Evolutionary conservation across 1,140 invertebrate genomes (phyloP), one percentile per base, ranked within the genome.

Genomic region (Melitaea cinxia): DNA sequence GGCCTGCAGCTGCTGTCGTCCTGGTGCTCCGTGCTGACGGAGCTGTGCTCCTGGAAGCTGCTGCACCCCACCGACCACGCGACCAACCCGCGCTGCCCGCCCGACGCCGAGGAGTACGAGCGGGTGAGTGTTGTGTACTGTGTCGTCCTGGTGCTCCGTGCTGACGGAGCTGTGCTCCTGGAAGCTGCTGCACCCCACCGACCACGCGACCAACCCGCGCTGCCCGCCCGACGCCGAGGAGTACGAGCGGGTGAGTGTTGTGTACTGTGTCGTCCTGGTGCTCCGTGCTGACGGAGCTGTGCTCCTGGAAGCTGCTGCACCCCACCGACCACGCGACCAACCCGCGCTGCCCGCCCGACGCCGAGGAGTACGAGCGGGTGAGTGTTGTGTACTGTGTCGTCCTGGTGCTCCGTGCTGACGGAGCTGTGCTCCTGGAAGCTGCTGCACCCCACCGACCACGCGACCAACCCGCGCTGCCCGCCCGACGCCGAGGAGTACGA

Each of bases 41-140:
- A 99, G 92, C 91, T 99, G 70, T 99, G 99, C 88, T 98, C 97
- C 2, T 99, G 98, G 98, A 99, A 99, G 91, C 92, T 99, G 28
- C 92, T 99, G 64, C 98, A 99, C 91, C 98, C 98, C 5, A 99
- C 98, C 1, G 98, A 99, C 91, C 97, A 98, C 85, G 97, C 98
- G 88, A 96, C 97, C 88, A 99, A 99, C 86, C 96, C 97, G 69
- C 94, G 97, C 75, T 99, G 99, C 83, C 98, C 98, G 0, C 93
- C 94, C 15, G 98, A 99, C 84, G 98, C 98, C n/a, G 99, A 99
- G 92, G 98, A 99, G 92, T 99, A 99, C 91, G 99, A 99, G 93
- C 93, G 98, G 89, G 96, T 96, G 82, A 86, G 77, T 50, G n/a
- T n/a, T n/a, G n/a, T 7, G 26, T 3, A 28, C 26, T 7, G 26